Evolutionary conservation across 2,888 invertebrate species (phyloP).

Genomic region (Drosophila barbarae): DNA sequence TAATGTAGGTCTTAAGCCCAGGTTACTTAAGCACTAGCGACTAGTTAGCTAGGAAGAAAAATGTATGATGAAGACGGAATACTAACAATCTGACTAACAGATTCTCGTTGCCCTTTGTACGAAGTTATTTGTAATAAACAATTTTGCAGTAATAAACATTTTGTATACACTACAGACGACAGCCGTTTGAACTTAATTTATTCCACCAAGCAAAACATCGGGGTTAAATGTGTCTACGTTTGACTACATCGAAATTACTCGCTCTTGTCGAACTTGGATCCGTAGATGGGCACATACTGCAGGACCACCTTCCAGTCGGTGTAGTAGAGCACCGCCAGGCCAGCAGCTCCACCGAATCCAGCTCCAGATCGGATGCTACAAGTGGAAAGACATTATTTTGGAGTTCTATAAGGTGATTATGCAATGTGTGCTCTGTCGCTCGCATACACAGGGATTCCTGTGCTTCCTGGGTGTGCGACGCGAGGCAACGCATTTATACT

Average conservation of each 20-base stretch:
- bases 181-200: constrained; percentile 40
- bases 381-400: background rate
- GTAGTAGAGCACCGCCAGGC: constrained; percentile 83
- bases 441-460: background rate
- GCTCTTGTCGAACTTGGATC: constrained; percentile 84
- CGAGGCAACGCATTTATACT: constrained; percentile 45
- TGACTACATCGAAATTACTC: constrained; percentile 57
- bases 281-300: constrained; percentile 87
- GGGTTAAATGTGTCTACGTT: constrained; percentile 1
- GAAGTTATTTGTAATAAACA: constrained; percentile 40
- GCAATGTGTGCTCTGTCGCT: constrained; percentile 55
- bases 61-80: background rate
- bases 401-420: constrained; percentile 50
- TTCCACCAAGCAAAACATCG: constrained; percentile 35
- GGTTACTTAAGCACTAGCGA: constrained; percentile 46
- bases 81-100: constrained; percentile 19
- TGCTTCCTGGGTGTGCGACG: background rate
- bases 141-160: constrained; percentile 35
- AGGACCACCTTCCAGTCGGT: constrained; percentile 90
- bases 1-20: constrained; percentile 23
- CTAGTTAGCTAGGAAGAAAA: constrained; percentile 27
- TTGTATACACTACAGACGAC: constrained; percentile 7
- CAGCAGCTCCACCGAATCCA: constrained; percentile 85
- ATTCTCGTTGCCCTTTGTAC: constrained; percentile 17
- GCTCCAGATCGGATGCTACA: constrained; percentile 82